These are phyloP conservation scores for Tetrao urogallus DNA, from an alignment of 2,113 vertebrate species.

Conservation along the genomic window DNA sequence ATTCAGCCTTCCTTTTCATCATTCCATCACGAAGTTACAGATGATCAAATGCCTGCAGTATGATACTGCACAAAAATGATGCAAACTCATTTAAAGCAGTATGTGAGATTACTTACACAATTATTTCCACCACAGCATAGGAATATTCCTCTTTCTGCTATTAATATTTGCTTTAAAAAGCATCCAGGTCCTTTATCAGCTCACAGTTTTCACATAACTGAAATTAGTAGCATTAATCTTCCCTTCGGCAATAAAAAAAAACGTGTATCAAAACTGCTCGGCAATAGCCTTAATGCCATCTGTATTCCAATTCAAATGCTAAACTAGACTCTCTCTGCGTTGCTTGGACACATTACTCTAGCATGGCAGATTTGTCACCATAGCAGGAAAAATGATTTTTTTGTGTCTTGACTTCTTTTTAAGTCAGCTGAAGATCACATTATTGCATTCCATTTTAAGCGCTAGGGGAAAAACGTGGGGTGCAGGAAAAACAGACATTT, in stretches of 20 bases:
- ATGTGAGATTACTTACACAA: constrained; percentile 48
- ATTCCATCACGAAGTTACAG: neutral
- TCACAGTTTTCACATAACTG: constrained; percentile 55
- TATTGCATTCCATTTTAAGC: constrained; percentile 66
- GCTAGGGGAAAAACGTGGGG: neutral
- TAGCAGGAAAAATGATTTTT: constrained; percentile 55
- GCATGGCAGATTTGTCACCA: constrained; percentile 22
- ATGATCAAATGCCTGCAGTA: constrained; percentile 26
- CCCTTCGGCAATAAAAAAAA: constrained; percentile 61
- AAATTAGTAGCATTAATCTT: constrained; percentile 78
- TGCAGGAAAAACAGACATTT: constrained; percentile 55
- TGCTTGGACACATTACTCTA: constrained; percentile 56
- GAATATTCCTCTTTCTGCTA: constrained; percentile 29
- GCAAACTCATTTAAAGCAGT: constrained; percentile 21
- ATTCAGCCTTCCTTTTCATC: constrained; percentile 46
- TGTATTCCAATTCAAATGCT: constrained; percentile 75
- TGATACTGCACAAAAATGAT: constrained; percentile 25
- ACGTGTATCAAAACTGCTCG: constrained; percentile 57
- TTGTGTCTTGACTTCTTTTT: constrained; percentile 68
- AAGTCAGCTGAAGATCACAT: constrained; percentile 57
- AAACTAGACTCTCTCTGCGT: constrained; percentile 56
- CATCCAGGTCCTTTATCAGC: constrained; percentile 40
- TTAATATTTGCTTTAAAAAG: constrained; percentile 62
- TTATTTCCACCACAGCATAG: constrained; percentile 36
- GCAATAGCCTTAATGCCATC: constrained; percentile 34